Evolutionary conservation across 2,113 vertebrate genomes (phyloP).

Genomic region (Mus spicilegus): DNA sequence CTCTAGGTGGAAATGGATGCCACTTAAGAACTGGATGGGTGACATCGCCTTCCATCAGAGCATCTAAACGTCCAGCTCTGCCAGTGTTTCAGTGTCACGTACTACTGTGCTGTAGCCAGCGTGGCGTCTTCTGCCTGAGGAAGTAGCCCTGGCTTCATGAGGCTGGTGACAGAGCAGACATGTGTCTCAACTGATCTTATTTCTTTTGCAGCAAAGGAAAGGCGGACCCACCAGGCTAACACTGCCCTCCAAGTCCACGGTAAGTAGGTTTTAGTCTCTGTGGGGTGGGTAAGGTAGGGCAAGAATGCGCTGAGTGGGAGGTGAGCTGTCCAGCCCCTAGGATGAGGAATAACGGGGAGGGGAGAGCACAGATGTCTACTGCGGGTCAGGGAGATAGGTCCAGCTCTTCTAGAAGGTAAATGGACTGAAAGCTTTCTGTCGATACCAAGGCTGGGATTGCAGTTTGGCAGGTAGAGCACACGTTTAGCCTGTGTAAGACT

Average conservation of each 20-base stretch:
- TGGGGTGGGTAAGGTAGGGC: not conserved
- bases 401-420: not conserved
- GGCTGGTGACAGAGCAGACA: not conserved
- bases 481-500: not conserved
- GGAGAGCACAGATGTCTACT: not conserved
- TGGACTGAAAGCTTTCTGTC: not conserved
- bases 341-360: not conserved
- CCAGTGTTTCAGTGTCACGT: not conserved
- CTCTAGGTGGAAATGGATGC: too few species aligned
- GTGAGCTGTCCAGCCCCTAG: not conserved
- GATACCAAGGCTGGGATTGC: not conserved
- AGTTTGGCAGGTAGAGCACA: not conserved
- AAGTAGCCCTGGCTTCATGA: rapidly evolving
- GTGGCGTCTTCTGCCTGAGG: not conserved
- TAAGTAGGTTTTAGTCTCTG: slow-evolving; percentile 85
- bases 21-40: not conserved
- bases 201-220: slow-evolving; percentile 96
- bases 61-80: rapidly evolving
- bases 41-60: rapidly evolving
- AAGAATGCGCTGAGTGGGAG: too few species aligned
- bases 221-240: slow-evolving; percentile 97
- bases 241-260: slow-evolving; percentile 99
- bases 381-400: not conserved
- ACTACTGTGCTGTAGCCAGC: not conserved
- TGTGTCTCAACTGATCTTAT: not conserved